A percentile compares a stretch with the other conserved stretches of the same genome.
These are phyloP conservation scores for Heteropelma amictum DNA, from an alignment of 2,888 invertebrate genomes.

Conservation along the genomic window DNA sequence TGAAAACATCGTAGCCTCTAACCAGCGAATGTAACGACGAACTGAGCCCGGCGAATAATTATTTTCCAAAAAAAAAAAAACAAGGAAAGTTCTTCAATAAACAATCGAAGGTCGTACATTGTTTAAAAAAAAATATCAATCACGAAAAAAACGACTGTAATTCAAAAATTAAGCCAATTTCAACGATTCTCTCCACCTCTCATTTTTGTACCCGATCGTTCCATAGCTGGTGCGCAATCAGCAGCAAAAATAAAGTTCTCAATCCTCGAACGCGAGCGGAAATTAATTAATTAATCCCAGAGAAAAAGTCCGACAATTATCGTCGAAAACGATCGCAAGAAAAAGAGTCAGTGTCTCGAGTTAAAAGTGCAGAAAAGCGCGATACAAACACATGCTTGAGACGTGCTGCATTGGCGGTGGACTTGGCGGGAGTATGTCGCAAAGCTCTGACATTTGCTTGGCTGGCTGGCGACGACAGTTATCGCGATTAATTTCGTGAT, in stretches of 20 bases:
- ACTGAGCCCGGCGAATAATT: too few relatives aligned
- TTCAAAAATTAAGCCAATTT: too few relatives aligned
- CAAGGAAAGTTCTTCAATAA: not conserved
- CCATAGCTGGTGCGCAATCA: too few relatives aligned
- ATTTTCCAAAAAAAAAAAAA: not conserved
- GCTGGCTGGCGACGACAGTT: conserved; percentile 62
- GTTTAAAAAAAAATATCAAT: too few relatives aligned
- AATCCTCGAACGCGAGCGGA: too few relatives aligned
- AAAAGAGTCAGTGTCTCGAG: not conserved
- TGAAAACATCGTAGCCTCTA: too few relatives aligned
- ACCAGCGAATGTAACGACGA: too few relatives aligned
- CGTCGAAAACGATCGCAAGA: not conserved
- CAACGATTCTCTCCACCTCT: too few relatives aligned
- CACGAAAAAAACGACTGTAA: too few relatives aligned
- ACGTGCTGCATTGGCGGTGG: conserved; percentile 76
- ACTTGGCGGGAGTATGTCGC: conserved; percentile 73
- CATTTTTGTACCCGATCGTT: too few relatives aligned
- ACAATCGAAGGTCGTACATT: too few relatives aligned
- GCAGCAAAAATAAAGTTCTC: too few relatives aligned
- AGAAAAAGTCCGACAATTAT: not conserved
- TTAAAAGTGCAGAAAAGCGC: conserved; percentile 65
- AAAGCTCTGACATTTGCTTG: conserved; percentile 71
- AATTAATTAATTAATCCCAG: not conserved
- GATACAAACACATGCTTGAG: conserved; percentile 77
- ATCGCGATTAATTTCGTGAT: conserved; percentile 27